Conservation (phyloP, 2,888 invertebrate species). For the Diploptera punctata region DNA sequence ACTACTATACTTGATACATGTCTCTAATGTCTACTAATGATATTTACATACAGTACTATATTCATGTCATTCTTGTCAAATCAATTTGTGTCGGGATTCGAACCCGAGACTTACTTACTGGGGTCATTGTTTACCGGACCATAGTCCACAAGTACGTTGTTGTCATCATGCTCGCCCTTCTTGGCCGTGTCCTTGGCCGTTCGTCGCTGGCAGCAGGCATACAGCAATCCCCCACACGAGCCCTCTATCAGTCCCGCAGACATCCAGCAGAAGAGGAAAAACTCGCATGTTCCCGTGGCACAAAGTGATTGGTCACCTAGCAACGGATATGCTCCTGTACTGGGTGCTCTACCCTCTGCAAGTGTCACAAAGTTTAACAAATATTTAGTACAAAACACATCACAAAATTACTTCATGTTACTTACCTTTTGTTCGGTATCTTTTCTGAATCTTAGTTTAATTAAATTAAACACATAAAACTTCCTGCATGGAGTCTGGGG, state of each 20-base stretch:
- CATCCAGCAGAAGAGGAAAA: constrained; percentile 93
- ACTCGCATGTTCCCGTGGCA: constrained; percentile 82
- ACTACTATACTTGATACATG: neutral
- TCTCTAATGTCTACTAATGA: neutral
- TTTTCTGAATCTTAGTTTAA: no score
- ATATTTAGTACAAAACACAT: no score
- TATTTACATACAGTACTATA: neutral
- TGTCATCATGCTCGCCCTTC: constrained; percentile 46
- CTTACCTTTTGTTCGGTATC: no score
- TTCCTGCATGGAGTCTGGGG: no score
- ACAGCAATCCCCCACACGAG: constrained; percentile 78
- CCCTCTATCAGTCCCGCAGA: constrained; percentile 86
- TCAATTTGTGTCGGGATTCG: constrained; percentile 19
- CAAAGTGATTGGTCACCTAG: constrained; percentile 55
- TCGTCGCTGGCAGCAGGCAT: constrained; percentile 80
- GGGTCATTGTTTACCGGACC: constrained; percentile 80
- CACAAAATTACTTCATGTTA: no score
- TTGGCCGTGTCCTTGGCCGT: constrained; percentile 46
- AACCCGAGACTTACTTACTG: constrained; percentile 65
- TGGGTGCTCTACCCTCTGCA: constrained; percentile 12
- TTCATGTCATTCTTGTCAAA: neutral
- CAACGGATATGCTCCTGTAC: constrained; percentile 25
- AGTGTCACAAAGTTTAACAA: no score
- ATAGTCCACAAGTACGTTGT: constrained; percentile 62
- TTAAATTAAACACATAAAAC: no score